Evolutionary conservation across 1,140 invertebrate species (phyloP).

Genomic region (Zelostemma sp.): DNA sequence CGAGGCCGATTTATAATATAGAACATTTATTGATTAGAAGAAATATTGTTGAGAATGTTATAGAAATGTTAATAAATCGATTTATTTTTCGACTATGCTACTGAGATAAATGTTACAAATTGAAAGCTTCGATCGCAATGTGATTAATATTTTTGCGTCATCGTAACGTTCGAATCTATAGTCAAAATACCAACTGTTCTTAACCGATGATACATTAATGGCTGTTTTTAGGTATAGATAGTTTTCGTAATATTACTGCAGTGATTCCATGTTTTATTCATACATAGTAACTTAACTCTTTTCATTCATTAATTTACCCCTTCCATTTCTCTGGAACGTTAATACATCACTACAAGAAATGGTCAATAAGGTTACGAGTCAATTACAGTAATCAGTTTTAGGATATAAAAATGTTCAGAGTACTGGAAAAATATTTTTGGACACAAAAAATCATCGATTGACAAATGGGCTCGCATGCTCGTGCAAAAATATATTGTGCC

Average conservation of each 20-base stretch:
- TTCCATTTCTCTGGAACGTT: not conserved
- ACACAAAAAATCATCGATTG: too few relatives aligned
- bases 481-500: too few relatives aligned
- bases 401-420: too few relatives aligned
- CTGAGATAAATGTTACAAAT: not conserved
- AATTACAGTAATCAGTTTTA: too few relatives aligned
- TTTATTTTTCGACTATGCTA: not conserved
- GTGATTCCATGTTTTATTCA: not conserved
- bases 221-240: not conserved
- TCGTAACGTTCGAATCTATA: not conserved
- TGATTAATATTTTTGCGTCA: not conserved
- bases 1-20: slow-evolving; percentile 31
- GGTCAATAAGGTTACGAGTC: too few relatives aligned
- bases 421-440: too few relatives aligned
- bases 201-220: not conserved
- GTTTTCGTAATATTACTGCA: not conserved
- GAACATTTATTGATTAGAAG: not conserved
- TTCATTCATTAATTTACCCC: not conserved
- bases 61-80: not conserved
- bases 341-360: too few relatives aligned
- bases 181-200: not conserved
- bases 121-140: not conserved
- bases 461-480: too few relatives aligned
- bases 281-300: not conserved
- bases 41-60: slow-evolving; percentile 11